A percentile compares a stretch with the other conserved stretches of the same genome.
Evolutionary conservation across 2,113 vertebrate species (phyloP).

Genomic region (Scalopus aquaticus): DNA sequence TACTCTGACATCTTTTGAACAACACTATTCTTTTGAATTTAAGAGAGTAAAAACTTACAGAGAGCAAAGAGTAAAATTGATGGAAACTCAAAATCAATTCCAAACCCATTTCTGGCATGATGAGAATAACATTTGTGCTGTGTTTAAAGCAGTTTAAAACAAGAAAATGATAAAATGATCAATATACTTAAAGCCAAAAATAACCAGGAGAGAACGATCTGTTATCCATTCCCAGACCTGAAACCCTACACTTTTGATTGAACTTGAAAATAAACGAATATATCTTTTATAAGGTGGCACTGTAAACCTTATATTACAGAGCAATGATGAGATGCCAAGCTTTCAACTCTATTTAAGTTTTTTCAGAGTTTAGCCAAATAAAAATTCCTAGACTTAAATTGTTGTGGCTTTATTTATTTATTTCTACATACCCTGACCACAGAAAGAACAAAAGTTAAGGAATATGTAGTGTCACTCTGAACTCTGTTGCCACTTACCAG

Average conservation of each 20-base stretch:
- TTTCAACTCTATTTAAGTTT: constrained; percentile 42
- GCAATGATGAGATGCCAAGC: constrained; percentile 23
- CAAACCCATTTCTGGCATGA: constrained; percentile 84
- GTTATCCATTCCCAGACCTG: constrained; percentile 77
- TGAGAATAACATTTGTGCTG: constrained; percentile 86
- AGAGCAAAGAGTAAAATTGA: constrained; percentile 78
- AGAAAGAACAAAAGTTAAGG: constrained; percentile 50
- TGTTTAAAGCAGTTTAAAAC: constrained; percentile 85
- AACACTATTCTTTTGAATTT: constrained; percentile 69
- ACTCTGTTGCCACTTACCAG: neutral
- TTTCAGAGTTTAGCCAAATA: constrained; percentile 56
- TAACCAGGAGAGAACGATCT: constrained; percentile 81
- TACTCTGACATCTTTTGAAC: constrained; percentile 63
- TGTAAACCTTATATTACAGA: constrained; percentile 48
- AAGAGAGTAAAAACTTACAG: constrained; percentile 75
- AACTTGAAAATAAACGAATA: constrained; percentile 70
- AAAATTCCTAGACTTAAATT: constrained; percentile 52
- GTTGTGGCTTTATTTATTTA: constrained; percentile 37
- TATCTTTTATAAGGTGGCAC: constrained; percentile 65
- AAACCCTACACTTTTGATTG: constrained; percentile 77
- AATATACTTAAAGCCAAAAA: constrained; percentile 85
- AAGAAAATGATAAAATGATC: constrained; percentile 82
- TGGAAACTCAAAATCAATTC: constrained; percentile 84
- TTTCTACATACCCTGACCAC: neutral
- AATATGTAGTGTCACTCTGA: neutral